phyloP scores from a whole-genome alignment of 2,888 invertebrate genomes.

The Glyphotaelius pellucidus region DNA sequence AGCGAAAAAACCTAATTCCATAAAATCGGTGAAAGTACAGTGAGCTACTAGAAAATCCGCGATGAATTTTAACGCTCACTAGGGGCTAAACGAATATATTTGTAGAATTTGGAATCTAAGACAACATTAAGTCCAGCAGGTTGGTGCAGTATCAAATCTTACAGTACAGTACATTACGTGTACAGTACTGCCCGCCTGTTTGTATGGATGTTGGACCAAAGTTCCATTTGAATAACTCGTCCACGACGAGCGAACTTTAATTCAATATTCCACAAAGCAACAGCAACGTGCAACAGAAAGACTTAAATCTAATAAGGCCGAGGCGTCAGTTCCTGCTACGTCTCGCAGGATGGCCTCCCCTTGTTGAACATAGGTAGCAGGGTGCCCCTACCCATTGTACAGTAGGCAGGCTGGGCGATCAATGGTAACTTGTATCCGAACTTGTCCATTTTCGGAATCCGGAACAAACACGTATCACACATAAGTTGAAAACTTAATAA shows the following conservation, averaged over 20 bases:
- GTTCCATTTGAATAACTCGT: neutral
- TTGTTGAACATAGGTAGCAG: neutral
- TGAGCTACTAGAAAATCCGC: no score
- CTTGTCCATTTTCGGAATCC: neutral
- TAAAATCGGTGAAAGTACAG: no score
- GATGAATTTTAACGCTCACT: no score
- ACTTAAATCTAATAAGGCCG: neutral
- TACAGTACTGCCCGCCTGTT: neutral
- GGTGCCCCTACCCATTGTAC: neutral
- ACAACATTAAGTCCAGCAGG: neutral
- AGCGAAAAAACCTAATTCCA: no score
- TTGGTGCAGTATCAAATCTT: neutral
- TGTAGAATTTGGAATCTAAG: neutral
- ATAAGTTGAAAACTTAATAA: neutral
- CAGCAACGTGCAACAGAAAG: neutral
- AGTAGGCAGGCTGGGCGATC: neutral
- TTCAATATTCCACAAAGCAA: slow-evolving; percentile 8
- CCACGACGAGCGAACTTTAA: neutral
- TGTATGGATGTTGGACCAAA: neutral
- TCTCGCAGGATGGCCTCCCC: neutral
- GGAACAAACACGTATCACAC: neutral
- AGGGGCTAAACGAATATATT: no score
- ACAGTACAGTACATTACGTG: neutral
- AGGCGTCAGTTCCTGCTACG: neutral
- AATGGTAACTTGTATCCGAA: neutral